A percentile compares a stretch with the other conserved stretches of the same genome.
Evolutionary conservation across 1,140 invertebrate species (phyloP).

Genomic region (Anthonomus grandis): DNA sequence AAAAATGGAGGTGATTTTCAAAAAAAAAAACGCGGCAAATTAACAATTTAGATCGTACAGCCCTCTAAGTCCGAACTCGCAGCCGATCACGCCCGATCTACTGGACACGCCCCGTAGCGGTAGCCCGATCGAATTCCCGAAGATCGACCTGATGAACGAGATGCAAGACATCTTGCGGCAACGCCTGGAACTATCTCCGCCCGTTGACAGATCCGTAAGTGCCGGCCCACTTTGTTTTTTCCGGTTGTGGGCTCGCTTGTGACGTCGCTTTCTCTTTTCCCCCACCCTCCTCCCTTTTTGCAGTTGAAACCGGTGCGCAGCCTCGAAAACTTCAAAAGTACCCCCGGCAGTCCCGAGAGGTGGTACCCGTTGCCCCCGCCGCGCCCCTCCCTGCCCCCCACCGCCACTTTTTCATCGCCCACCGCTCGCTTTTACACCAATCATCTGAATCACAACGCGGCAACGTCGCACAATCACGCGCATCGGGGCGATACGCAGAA

Average conservation of each 20-base stretch:
- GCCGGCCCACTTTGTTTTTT: neutral
- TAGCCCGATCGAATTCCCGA: slow-evolving; percentile 49
- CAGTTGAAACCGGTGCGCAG: slow-evolving; percentile 61
- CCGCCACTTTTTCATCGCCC: slow-evolving; percentile 31
- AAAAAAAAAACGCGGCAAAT: too few species aligned
- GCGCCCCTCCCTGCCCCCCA: slow-evolving; percentile 24
- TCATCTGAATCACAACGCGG: too few species aligned
- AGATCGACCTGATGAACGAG: slow-evolving; percentile 65
- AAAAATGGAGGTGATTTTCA: too few species aligned
- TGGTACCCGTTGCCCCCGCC: slow-evolving; percentile 40
- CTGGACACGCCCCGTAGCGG: slow-evolving; percentile 49
- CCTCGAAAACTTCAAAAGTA: slow-evolving; percentile 57
- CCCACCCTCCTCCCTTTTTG: slow-evolving; percentile 38
- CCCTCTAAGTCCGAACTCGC: slow-evolving; percentile 48
- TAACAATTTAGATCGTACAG: slow-evolving; percentile 51
- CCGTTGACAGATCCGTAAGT: slow-evolving; percentile 56
- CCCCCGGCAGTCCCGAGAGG: slow-evolving; percentile 45
- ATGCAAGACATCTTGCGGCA: slow-evolving; percentile 60
- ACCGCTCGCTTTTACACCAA: slow-evolving; percentile 31
- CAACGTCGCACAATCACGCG: too few species aligned
- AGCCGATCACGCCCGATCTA: slow-evolving; percentile 53
- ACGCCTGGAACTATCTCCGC: slow-evolving; percentile 51
- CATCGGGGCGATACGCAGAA: slow-evolving; percentile 44
- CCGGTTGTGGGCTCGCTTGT: neutral
- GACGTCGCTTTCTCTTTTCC: neutral